Conservation (phyloP, 2,797 vertebrate genomes). For the Tenualosa ilisha region DNA sequence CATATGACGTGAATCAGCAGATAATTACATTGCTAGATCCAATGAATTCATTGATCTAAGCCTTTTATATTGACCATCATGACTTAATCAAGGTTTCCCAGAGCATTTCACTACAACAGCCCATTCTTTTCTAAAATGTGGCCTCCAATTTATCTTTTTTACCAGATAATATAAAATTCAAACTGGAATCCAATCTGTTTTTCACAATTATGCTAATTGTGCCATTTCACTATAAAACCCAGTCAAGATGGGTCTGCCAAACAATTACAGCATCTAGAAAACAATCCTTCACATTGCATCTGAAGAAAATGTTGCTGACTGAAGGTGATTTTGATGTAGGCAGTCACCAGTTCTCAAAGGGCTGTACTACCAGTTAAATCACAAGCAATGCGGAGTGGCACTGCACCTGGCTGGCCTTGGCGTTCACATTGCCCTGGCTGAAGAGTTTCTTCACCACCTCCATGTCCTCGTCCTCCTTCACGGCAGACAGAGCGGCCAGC, state of each 20-base stretch:
- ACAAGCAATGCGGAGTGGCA: neutral
- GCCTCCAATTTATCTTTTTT: neutral
- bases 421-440: constrained; percentile 85
- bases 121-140: neutral
- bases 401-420: constrained; percentile 90
- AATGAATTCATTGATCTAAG: neutral
- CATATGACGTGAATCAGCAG: neutral
- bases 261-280: neutral
- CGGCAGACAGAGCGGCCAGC: constrained; percentile 88
- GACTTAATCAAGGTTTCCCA: neutral
- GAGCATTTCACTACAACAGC: neutral
- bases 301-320: neutral
- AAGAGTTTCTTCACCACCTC: constrained; percentile 87
- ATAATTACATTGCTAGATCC: neutral
- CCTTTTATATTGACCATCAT: neutral
- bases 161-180: neutral
- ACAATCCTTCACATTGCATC: neutral
- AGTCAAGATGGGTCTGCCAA: neutral
- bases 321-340: neutral
- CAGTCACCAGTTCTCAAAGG: no score
- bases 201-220: neutral
- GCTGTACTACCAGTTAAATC: no score
- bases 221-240: neutral
- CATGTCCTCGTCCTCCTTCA: constrained; percentile 85
- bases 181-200: neutral